A percentile compares a stretch with the other conserved stretches of the same genome.
These are phyloP conservation scores for Microtus pennsylvanicus DNA, from an alignment of 2,113 vertebrate genomes.

Conservation along the genomic window DNA sequence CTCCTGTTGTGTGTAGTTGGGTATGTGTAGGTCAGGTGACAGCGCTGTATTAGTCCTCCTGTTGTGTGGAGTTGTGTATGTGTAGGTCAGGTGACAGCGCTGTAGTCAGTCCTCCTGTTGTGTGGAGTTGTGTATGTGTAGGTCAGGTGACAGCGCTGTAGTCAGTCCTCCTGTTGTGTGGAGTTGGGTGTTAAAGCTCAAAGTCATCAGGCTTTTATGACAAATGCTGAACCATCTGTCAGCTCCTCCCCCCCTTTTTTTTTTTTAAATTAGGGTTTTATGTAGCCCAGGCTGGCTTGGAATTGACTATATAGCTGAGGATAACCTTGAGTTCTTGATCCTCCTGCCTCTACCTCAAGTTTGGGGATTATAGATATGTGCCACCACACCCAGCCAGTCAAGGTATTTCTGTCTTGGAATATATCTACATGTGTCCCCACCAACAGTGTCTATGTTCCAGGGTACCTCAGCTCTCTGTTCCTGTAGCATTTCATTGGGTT, in stretches of 20 bases:
- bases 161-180: neutral
- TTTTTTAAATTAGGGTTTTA: neutral
- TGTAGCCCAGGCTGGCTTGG: neutral
- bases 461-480: neutral
- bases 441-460: neutral
- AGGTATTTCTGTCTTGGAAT: neutral
- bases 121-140: too few species aligned
- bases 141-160: too few species aligned
- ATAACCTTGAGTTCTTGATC: neutral
- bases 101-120: too few species aligned
- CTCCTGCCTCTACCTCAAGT: neutral
- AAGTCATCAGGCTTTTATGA: neutral
- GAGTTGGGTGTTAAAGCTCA: neutral
- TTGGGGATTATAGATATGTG: neutral
- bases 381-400: neutral
- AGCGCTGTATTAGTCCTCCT: neutral
- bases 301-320: neutral
- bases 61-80: neutral
- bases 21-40: neutral
- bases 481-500: neutral
- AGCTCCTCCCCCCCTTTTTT: neutral
- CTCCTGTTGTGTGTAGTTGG: too few species aligned
- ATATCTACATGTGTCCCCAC: accelerated
- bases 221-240: neutral
- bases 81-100: too few species aligned